Conservation (phyloP, 2,113 vertebrate species). For the Cololabis saira region DNA sequence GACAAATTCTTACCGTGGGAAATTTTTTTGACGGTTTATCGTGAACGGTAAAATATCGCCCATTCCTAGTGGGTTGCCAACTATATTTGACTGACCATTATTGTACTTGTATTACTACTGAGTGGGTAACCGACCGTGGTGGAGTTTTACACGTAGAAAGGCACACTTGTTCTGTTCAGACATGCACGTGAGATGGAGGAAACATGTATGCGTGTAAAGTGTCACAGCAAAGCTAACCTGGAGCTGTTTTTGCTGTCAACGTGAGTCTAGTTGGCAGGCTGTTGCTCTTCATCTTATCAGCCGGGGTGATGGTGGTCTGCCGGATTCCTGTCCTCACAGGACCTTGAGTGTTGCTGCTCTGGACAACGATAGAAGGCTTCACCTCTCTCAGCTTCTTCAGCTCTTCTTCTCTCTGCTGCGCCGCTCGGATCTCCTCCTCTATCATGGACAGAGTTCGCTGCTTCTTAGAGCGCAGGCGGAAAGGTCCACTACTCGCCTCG, state of each 20-base stretch:
- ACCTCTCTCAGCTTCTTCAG: conserved; percentile 89
- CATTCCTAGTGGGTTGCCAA: too few relatives aligned
- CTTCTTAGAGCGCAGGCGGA: conserved; percentile 94
- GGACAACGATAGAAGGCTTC: conserved; percentile 2
- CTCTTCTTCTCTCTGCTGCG: conserved; percentile 97
- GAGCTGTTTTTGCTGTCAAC: conserved; percentile 87
- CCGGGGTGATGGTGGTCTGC: conserved; percentile 61
- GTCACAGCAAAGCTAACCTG: conserved; percentile 78
- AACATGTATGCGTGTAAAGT: background rate
- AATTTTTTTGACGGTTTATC: too few relatives aligned
- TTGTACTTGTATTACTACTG: too few relatives aligned
- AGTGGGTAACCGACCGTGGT: too few relatives aligned
- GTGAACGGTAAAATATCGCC: too few relatives aligned
- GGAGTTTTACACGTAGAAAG: too few relatives aligned
- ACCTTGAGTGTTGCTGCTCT: conserved; percentile 46
- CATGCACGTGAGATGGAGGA: too few relatives aligned
- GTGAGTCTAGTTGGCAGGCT: conserved; percentile 83
- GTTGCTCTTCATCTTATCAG: conserved; percentile 82
- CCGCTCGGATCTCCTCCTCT: conserved; percentile 97
- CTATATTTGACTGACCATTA: too few relatives aligned
- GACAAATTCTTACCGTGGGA: too few relatives aligned
- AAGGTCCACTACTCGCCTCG: conserved; percentile 88
- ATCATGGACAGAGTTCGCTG: conserved; percentile 98
- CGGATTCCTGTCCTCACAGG: conserved; percentile 35
- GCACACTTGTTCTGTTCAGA: too few relatives aligned